Evolutionary conservation across 2,797 vertebrate genomes (phyloP).

Genomic region (Clarias laeviceps): DNA sequence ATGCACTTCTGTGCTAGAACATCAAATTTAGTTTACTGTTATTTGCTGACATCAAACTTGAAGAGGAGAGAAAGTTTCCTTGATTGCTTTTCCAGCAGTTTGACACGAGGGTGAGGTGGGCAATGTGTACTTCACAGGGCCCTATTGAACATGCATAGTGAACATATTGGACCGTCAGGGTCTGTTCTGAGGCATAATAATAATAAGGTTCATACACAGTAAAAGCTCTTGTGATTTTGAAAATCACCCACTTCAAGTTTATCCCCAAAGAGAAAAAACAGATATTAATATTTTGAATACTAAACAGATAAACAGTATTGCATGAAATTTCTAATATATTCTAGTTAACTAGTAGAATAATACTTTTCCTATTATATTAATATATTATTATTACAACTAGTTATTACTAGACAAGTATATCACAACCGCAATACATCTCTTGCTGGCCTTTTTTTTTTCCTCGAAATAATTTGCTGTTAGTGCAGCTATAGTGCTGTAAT

Average conservation of each 20-base stretch:
- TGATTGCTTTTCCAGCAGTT: too few relatives aligned
- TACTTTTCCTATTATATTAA: not conserved
- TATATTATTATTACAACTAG: not conserved
- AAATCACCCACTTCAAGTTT: not conserved
- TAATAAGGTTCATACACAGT: not conserved
- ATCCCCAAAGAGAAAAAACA: not conserved
- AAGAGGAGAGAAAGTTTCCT: too few relatives aligned
- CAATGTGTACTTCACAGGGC: too few relatives aligned
- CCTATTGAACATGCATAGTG: too few relatives aligned
- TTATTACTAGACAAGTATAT: not conserved
- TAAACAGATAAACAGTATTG: not conserved
- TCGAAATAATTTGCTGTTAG: not conserved
- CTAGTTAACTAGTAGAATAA: not conserved
- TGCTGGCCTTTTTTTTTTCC: not conserved
- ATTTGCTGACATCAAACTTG: too few relatives aligned
- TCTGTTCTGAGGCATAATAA: not conserved
- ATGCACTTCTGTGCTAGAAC: too few relatives aligned
- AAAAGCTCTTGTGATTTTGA: not conserved
- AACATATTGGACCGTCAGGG: too few relatives aligned
- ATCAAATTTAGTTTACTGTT: too few relatives aligned
- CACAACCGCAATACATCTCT: not conserved
- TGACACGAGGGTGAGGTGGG: too few relatives aligned
- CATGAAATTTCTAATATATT: not conserved
- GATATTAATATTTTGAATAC: not conserved
- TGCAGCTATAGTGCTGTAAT: conserved; percentile 23